Percentiles rank a stretch among this genome's conserved stretches.
Evolutionary conservation across 2,797 vertebrate genomes (phyloP).

Genomic region (Eptatretus atami): DNA sequence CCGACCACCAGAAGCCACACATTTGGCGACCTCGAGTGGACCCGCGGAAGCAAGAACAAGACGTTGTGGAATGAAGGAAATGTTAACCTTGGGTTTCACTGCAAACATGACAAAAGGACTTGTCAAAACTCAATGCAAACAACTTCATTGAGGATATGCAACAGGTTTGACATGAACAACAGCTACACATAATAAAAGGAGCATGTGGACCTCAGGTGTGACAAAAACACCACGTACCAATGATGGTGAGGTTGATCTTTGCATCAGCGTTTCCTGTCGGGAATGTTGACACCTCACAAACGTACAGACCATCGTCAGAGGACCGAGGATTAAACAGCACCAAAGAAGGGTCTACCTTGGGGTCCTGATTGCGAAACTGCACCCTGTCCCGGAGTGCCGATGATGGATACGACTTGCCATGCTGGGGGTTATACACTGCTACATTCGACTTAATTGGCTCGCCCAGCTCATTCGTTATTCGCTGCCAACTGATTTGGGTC

Average conservation of each 20-base stretch:
- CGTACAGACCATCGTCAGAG: not conserved
- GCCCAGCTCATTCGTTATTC: too few species aligned
- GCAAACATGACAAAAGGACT: too few species aligned
- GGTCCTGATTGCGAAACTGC: not conserved
- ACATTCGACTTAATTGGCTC: not conserved
- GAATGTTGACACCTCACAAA: not conserved
- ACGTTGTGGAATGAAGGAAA: too few species aligned
- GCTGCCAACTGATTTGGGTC: too few species aligned
- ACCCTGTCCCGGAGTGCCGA: not conserved
- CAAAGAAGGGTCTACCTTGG: not conserved
- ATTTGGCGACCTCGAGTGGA: too few species aligned
- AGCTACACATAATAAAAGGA: too few species aligned
- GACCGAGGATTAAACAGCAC: not conserved
- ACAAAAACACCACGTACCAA: not conserved
- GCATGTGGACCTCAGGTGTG: not conserved
- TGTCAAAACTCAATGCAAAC: too few species aligned
- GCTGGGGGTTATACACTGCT: constrained; percentile 3
- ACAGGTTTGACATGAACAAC: too few species aligned
- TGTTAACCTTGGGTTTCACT: too few species aligned
- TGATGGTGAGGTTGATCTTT: not conserved
- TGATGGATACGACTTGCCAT: not conserved
- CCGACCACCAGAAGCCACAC: too few species aligned
- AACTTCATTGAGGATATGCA: too few species aligned
- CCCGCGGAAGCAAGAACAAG: too few species aligned
- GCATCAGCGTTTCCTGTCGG: not conserved